Evolutionary conservation across 1,140 invertebrate genomes (phyloP).

Genomic region (Agrypnia vestita): DNA sequence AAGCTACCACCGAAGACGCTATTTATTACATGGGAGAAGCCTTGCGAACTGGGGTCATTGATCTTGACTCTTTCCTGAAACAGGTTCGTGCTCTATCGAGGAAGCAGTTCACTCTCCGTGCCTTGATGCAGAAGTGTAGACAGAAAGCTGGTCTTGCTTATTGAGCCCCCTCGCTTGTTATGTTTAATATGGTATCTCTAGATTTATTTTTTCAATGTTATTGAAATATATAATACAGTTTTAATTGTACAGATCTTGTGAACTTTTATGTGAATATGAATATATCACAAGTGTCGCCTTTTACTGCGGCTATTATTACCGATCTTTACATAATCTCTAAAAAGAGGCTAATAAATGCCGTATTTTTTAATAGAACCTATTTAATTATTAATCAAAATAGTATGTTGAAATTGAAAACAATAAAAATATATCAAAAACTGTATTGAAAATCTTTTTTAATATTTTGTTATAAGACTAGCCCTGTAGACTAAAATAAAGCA

Average conservation of each 20-base stretch:
- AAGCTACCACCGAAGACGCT: constrained; percentile 97
- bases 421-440: no score
- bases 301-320: no score
- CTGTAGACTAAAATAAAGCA: no score
- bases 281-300: no score
- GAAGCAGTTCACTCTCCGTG: constrained; percentile 95
- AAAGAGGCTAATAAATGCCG: no score
- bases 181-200: constrained; percentile 1
- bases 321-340: no score
- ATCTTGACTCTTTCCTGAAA: constrained; percentile 96
- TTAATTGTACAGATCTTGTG: not conserved
- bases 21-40: constrained; percentile 99
- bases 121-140: constrained; percentile 96
- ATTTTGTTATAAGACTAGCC: no score
- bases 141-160: constrained; percentile 92
- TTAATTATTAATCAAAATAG: no score
- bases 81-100: constrained; percentile 95
- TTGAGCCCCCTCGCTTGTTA: constrained; percentile 62
- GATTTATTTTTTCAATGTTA: constrained; percentile 25
- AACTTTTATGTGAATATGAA: no score
- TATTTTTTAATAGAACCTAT: no score
- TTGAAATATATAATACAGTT: not conserved
- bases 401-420: no score
- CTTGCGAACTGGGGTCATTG: constrained; percentile 92
- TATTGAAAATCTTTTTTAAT: no score